Base-by-base conservation (phyloP, 2,113 vertebrate species). In the Nothoprocta pentlandii region DNA sequence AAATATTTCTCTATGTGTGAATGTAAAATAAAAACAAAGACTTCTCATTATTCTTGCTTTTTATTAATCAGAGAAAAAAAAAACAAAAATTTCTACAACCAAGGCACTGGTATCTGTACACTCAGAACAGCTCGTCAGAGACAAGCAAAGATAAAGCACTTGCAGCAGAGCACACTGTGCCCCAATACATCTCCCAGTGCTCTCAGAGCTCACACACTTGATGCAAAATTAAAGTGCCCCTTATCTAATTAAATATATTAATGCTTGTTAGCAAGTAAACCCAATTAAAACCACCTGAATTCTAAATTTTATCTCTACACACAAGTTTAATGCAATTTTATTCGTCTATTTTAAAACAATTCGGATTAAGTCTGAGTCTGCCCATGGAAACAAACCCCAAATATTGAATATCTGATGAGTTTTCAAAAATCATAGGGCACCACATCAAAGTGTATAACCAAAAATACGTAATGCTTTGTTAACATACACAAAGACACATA, bases 161-260 rank as follows among this genome's bases (percentile, higher is more conserved):
- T 47, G 67, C 92, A 88, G 71, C 41, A 83, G 85, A 80, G 85
- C 39, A 92, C 66, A 68, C 41, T 87, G 53, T 12, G 25, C 53
- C 46, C 49, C 44, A 66, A 30, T 34, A 73, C 51, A 46, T 80
- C 63, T 73, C 58, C 41, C 69, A 82, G 56, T 32, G 23, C 73
- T 67, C 76, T 59, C 42, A 44, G 74, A 88, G 80, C 2, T 30
- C 44, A 86, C 51, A 79, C 28, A 80, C 66, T 77, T 47, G 32
- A 36, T 41, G 34, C 14, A 64, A 69, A 89, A 87, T 81, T 91
- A 74, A 90, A 86, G 64, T 54, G 62, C 58, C 53, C 77, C 86
- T 84, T 91, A 84, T 63, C 92, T 87, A 94, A 90, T 92, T 84
- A 86, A 96, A 83, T n/a, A 92, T 88, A 93, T 94, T 85, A 81